A percentile compares a stretch with the other conserved stretches of the same genome.
Evolutionary conservation across 2,888 invertebrate species (phyloP).

Genomic region (Hyppa rectilinea): DNA sequence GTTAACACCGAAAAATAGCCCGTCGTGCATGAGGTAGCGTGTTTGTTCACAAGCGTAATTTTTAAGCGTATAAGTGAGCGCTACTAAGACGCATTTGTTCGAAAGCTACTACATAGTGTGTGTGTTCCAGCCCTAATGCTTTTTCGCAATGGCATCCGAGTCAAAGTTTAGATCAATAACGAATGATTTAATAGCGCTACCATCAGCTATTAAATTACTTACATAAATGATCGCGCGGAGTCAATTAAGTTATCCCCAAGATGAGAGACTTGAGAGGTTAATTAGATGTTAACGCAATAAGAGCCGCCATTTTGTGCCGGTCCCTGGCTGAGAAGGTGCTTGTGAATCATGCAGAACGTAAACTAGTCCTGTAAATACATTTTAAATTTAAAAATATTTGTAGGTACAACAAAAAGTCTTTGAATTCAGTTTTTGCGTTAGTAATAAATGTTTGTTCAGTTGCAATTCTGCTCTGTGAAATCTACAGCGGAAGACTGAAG

Average conservation of each 20-base stretch:
- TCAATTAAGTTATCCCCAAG: slow-evolving; percentile 70
- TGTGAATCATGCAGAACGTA: slow-evolving; percentile 29
- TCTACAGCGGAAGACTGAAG: background rate
- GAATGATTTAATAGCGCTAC: slow-evolving; percentile 47
- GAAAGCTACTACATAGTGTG: background rate
- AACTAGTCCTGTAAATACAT: background rate
- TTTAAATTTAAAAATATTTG: background rate
- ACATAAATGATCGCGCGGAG: slow-evolving; percentile 66
- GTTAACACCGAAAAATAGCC: background rate
- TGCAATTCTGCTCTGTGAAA: background rate
- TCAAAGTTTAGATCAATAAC: slow-evolving; percentile 33
- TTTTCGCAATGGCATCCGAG: slow-evolving; percentile 24
- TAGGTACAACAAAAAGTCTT: too few species aligned
- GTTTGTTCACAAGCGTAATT: background rate
- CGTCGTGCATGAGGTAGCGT: background rate
- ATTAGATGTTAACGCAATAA: slow-evolving; percentile 79
- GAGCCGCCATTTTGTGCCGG: slow-evolving; percentile 57
- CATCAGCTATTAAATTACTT: slow-evolving; percentile 54
- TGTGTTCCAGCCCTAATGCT: slow-evolving; percentile 2
- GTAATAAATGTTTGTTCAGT: background rate
- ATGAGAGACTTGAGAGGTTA: slow-evolving; percentile 74
- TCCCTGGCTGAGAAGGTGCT: slow-evolving; percentile 22
- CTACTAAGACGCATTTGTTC: background rate
- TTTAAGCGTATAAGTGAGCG: background rate
- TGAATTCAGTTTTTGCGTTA: background rate